A percentile compares a stretch with the other conserved stretches of the same genome.
Evolutionary conservation across 2,797 vertebrate genomes (phyloP).

Genomic region (Poeciliopsis gracilis): DNA sequence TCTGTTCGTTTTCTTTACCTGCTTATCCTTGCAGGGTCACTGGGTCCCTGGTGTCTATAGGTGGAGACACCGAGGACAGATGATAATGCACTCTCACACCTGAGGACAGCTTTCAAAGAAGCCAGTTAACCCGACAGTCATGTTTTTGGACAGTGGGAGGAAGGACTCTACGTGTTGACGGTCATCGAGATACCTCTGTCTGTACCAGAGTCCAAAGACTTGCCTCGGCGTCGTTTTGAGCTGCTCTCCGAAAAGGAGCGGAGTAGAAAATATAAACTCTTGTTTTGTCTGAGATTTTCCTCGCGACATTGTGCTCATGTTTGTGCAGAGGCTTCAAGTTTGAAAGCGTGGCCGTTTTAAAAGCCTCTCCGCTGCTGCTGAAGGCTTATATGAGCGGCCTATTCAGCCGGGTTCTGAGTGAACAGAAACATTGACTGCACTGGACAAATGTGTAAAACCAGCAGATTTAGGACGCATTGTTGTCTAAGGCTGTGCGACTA

Average conservation of each 20-base stretch:
- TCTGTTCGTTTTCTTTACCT: background rate
- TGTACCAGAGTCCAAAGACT: background rate
- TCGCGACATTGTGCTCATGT: background rate
- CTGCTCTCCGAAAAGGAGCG: background rate
- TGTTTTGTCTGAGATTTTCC: background rate
- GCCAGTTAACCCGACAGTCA: background rate
- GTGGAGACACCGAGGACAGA: too few species aligned
- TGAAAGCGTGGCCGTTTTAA: background rate
- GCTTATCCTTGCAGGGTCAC: background rate
- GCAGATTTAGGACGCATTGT: background rate
- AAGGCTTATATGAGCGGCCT: background rate
- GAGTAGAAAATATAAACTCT: background rate
- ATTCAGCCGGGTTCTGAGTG: background rate
- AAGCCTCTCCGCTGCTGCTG: background rate
- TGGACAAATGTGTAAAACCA: background rate
- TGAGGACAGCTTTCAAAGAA: background rate
- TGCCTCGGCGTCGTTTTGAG: background rate
- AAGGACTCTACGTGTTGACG: background rate
- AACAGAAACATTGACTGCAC: constrained; percentile 8
- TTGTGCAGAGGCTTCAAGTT: background rate
- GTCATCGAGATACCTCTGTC: background rate
- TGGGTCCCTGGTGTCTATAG: background rate
- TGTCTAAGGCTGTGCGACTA: constrained; percentile 4
- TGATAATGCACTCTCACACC: too few species aligned
- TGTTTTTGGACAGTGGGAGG: background rate